A percentile compares a stretch with the other conserved stretches of the same genome.
Evolutionary conservation across 1,140 invertebrate species (phyloP).

Genomic region (Stegodyphus dumicola): DNA sequence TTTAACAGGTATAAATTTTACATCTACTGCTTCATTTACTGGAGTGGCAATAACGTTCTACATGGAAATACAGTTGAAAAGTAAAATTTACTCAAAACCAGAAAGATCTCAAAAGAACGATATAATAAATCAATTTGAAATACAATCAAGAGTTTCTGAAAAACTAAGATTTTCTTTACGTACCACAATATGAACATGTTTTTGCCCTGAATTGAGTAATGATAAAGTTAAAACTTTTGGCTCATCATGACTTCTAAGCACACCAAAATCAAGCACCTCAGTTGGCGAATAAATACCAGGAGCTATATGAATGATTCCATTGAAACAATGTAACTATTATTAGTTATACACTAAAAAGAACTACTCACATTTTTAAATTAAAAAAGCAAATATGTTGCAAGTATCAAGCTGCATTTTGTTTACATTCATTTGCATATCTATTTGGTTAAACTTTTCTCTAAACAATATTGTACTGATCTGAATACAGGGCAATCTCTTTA

Average conservation of each 20-base stretch:
- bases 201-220: conserved; percentile 79
- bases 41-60: conserved; percentile 74
- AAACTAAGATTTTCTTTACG: conserved; percentile 64
- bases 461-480: no score
- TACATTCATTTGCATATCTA: no score
- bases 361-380: no score
- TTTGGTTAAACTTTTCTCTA: no score
- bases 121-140: not conserved
- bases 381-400: no score
- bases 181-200: conserved; percentile 78
- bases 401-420: no score
- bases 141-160: not conserved
- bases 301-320: conserved; percentile 65
- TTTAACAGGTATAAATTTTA: conserved; percentile 73
- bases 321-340: no score
- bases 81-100: not conserved
- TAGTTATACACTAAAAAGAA: no score
- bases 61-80: not conserved
- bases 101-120: not conserved
- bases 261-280: conserved; percentile 86
- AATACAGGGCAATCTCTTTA: no score
- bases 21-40: conserved; percentile 71
- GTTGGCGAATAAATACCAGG: conserved; percentile 81
- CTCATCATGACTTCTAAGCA: conserved; percentile 76
- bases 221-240: conserved; percentile 76